Conservation (phyloP, 2,797 vertebrate genomes). For the Echiichthys vipera region DNA sequence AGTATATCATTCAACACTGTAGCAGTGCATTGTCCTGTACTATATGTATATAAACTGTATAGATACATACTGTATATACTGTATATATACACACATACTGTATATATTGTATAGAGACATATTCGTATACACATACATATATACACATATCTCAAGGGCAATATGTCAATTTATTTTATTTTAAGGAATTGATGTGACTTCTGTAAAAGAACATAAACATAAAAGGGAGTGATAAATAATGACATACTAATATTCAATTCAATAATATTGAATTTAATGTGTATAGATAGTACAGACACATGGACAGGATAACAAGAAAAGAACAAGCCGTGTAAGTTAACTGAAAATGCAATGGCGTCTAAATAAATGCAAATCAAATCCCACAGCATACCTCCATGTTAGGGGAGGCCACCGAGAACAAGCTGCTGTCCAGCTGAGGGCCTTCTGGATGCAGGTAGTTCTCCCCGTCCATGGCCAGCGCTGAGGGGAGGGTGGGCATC, state of each 20-base stretch:
- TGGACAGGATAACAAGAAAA: not conserved
- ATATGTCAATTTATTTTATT: not conserved
- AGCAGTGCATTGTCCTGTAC: not conserved
- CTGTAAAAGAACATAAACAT: not conserved
- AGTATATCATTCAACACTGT: not conserved
- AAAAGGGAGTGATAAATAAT: not conserved
- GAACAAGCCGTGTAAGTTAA: not conserved
- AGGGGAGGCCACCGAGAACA: constrained; percentile 76
- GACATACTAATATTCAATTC: too few relatives aligned
- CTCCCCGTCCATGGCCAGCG: constrained; percentile 93
- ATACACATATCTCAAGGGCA: not conserved
- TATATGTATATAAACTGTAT: too few relatives aligned
- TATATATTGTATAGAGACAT: too few relatives aligned
- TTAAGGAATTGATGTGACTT: not conserved
- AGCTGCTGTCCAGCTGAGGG: constrained; percentile 80
- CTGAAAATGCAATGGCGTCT: not conserved
- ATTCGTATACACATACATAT: too few relatives aligned
- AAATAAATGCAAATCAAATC: not conserved
- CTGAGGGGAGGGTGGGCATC: constrained; percentile 90
- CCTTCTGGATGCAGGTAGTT: constrained; percentile 87
- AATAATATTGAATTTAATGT: too few relatives aligned
- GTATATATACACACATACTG: too few relatives aligned
- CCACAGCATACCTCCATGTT: constrained; percentile 74
- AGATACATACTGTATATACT: too few relatives aligned
- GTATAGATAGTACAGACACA: not conserved